Evolutionary conservation across 1,140 invertebrate genomes (phyloP), one percentile per base, ranked within the genome.

Genomic region (Fopius arisanus): DNA sequence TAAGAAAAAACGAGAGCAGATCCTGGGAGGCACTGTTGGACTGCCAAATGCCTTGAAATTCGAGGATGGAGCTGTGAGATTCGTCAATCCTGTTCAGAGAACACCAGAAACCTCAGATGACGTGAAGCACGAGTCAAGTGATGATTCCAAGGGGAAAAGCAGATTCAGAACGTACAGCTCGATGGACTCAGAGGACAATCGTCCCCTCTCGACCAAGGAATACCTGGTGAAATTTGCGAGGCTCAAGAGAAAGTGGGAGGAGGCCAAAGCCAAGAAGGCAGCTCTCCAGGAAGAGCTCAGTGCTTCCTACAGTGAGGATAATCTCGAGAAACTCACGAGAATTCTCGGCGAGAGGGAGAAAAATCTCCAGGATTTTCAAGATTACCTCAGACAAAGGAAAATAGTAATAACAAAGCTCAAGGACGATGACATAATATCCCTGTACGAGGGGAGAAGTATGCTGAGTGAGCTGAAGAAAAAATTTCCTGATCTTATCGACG

Each of bases 1-100:
- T 59, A 87, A 88, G 72, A 86, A 83, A 67, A 86, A 83, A 40
- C 80, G 86, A 3, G 87, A 87, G 63, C 83, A 87, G 71, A 76
- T 88, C 62, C 66, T 88, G 19, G 86, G 86, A 12, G 72, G 74
- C 69, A 67, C 73, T 5, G 71, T 70, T 0, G 51, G 54, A 28
- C 10, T 75, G 6, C 23, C 68, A 14, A 62, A 43, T 9, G 63
- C 74, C 9, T 23, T 75, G 3, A 74, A 69, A 16, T 40, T 69
- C 28, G 74, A 76, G 29, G 67, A 76, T 51, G 59, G 69, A 29
- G 21, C 33, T 16, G 65, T 71, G 14, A 28, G 68, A n/a, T 76
- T 70, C 21, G 59, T 73, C 0, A 75, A 75, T 70, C 68, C 67
- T 4, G 23, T 68, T 6, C 68, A 75, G 19, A 67, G 28, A 10